phyloP scores from a whole-genome alignment of 1,140 invertebrate species.

The Drosophila sproati region DNA sequence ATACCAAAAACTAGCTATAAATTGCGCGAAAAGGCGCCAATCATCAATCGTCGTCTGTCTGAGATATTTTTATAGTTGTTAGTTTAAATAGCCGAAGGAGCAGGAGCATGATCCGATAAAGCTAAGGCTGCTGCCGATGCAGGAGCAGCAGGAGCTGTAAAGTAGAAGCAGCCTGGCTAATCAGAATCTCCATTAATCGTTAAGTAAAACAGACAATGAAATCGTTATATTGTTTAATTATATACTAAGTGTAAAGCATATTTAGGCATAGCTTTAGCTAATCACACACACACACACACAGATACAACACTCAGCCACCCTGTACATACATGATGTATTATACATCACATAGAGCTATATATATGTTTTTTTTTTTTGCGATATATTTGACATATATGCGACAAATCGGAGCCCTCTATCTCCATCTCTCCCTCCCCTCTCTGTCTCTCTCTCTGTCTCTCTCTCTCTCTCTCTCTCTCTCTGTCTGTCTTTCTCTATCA shows the following conservation, averaged over 20 bases:
- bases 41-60: constrained; percentile 20
- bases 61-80: constrained; percentile 21
- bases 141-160: not conserved
- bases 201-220: constrained; percentile 39
- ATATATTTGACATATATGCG: not conserved
- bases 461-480: not conserved
- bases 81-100: not conserved
- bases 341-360: not conserved
- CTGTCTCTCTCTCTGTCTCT: not conserved
- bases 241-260: constrained; percentile 54
- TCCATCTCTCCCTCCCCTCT: not conserved
- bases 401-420: not conserved
- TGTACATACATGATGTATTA: constrained; percentile 42
- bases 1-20: constrained; percentile 71
- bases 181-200: constrained; percentile 37
- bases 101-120: not conserved
- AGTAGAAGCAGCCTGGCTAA: constrained; percentile 8
- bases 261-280: constrained; percentile 63
- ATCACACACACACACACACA: constrained; percentile 32
- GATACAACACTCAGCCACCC: constrained; percentile 10
- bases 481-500: not conserved
- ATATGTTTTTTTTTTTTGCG: not conserved
- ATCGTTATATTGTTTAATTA: constrained; percentile 54
- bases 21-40: constrained; percentile 14
- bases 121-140: not conserved